These are phyloP conservation scores for Drosophila siamana DNA, from an alignment of 2,888 invertebrate genomes.

Conservation along the genomic window DNA sequence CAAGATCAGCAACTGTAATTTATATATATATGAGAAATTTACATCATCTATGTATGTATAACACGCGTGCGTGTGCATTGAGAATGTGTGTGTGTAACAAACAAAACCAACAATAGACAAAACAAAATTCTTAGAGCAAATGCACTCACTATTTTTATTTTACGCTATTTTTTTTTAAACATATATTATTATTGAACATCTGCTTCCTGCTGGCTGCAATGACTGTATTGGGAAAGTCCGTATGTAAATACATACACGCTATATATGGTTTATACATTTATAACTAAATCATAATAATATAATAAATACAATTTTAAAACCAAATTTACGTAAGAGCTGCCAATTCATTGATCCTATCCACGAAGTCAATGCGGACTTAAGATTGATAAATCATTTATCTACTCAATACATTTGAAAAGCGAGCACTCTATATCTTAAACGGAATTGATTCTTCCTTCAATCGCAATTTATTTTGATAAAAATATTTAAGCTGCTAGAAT, in stretches of 20 bases:
- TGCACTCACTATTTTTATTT: constrained; percentile 13
- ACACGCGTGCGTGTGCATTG: constrained; percentile 8
- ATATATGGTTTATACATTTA: constrained; percentile 38
- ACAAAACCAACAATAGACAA: constrained; percentile 21
- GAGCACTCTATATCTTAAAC: no score
- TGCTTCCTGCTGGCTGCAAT: constrained; percentile 10
- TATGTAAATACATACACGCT: constrained; percentile 25
- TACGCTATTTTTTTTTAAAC: constrained; percentile 1
- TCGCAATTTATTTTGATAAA: no score
- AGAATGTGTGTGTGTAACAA: constrained; percentile 1
- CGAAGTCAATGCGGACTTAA: no score
- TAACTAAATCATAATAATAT: constrained; percentile 31
- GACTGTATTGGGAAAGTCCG: constrained; percentile 11
- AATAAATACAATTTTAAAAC: constrained; percentile 31
- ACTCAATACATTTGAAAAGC: no score
- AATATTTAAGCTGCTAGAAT: no score
- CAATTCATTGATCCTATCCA: no score
- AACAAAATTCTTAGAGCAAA: background rate
- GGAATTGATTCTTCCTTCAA: no score
- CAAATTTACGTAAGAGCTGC: background rate
- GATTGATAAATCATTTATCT: no score
- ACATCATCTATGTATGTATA: constrained; percentile 29
- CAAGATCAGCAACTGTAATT: constrained; percentile 25
- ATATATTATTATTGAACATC: background rate
- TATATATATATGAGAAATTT: constrained; percentile 32